phyloP scores from a whole-genome alignment of 2,797 vertebrate species.

The Myotis planiceps region DNA sequence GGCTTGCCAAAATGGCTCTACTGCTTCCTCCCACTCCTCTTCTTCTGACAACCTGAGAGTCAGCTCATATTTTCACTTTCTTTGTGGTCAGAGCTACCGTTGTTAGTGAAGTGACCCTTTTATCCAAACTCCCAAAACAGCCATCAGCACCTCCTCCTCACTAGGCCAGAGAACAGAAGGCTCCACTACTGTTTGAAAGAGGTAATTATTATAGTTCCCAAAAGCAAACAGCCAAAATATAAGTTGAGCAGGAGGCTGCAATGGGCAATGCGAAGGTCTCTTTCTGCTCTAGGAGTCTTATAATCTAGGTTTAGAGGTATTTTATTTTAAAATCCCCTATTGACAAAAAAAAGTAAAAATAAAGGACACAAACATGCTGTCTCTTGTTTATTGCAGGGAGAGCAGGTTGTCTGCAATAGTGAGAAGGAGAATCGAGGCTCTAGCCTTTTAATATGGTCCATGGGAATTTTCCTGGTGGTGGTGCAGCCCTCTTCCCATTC shows the following conservation, averaged over 20 bases:
- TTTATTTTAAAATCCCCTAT: constrained; percentile 23
- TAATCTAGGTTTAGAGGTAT: neutral
- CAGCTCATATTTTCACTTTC: neutral
- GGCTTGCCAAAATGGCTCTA: neutral
- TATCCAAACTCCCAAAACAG: constrained; percentile 24
- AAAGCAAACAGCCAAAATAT: neutral
- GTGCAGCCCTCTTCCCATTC: accelerated
- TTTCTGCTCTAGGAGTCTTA: neutral
- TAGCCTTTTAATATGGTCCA: neutral
- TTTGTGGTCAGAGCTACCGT: constrained; percentile 51
- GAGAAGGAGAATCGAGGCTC: neutral
- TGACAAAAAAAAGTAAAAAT: neutral
- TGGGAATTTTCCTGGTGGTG: neutral
- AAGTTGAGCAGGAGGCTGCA: neutral
- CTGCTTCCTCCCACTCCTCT: neutral
- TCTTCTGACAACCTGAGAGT: neutral
- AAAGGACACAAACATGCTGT: neutral
- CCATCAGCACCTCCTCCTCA: neutral
- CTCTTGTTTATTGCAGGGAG: neutral
- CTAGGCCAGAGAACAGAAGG: constrained; percentile 22
- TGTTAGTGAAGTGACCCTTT: constrained; percentile 48
- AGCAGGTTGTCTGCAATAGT: neutral
- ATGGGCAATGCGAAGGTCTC: neutral
- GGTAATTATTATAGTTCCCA: constrained; percentile 4
- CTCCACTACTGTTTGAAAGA: constrained; percentile 44